Evolutionary conservation across 1,140 invertebrate genomes (phyloP), one percentile per base, ranked within the genome.

Genomic region (Drosophila sulfurigaster): DNA sequence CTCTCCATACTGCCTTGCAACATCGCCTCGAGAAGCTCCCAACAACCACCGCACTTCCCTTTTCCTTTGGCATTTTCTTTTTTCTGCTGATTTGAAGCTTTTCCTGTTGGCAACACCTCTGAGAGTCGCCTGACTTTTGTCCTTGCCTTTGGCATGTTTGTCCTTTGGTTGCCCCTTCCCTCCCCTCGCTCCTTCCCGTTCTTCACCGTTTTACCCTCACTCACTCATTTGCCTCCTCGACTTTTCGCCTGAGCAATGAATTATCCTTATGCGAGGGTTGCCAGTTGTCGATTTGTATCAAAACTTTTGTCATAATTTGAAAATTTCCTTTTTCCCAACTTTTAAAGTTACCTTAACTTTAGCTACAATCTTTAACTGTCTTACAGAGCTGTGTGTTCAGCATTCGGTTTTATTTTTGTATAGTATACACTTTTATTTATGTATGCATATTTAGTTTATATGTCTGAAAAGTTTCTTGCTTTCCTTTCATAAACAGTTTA

Each of bases 41-140:
- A 25, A 25, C 30, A n/a, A 15, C 6, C 43, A 11, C 16, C 54
- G 13, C n/a, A 58, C 41, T 41, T 43, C 35, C 30, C 35, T 16
- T n/a, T 59, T 60, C 11, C 45, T 35, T 63, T 76, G 20, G 43
- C 51, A 28, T 54, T 52, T 15, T 74, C 57, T 43, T 60, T 77
- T 85, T 85, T 88, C 67, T 78, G 82, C 82, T 87, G 83, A 87
- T 87, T 64, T 88, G 68, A 71, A 83, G 85, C 76, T 87, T 88
- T 87, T 88, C 73, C 80, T 87, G 85, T 80, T 71, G 83, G 73
- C 83, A 88, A 87, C 82, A 87, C 82, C 82, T 87, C 83, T 77
- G 83, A 63, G 58, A 59, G 51, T 52, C 43, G 52, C 49, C 45
- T 87, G 76, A 87, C 82, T 79, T 80, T 88, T 88, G 82, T 88